Evolutionary conservation across 2,797 vertebrate genomes (phyloP).

Genomic region (Geotrypetes seraphini): DNA sequence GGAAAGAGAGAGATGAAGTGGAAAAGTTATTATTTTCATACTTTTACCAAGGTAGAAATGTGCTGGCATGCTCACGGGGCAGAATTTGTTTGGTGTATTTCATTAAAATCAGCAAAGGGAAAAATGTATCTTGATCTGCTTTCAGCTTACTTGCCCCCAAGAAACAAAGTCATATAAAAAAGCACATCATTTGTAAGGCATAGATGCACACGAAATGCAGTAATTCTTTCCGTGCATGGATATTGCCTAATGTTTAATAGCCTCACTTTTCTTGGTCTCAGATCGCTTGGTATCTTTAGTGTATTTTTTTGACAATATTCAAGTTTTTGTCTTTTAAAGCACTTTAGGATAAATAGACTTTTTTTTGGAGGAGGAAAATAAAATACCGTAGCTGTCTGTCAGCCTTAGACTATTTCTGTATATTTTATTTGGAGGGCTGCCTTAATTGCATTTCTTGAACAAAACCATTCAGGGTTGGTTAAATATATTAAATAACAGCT

Average conservation of each 20-base stretch:
- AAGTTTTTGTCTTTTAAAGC: no score
- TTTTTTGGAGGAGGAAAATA: no score
- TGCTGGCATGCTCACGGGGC: constrained; percentile 22
- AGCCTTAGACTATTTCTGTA: constrained; percentile 12
- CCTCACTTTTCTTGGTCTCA: constrained; percentile 38
- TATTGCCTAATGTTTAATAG: constrained; percentile 48
- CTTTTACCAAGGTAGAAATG: constrained; percentile 24
- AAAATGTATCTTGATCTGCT: no score
- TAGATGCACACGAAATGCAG: no score
- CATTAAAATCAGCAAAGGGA: no score
- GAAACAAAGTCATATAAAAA: no score
- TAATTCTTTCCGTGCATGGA: no score
- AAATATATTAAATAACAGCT: constrained; percentile 8
- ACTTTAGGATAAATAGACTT: constrained; percentile 25
- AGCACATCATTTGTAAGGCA: constrained; percentile 52
- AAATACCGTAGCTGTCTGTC: constrained; percentile 7
- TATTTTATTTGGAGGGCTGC: constrained; percentile 5
- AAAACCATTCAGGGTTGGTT: constrained; percentile 8
- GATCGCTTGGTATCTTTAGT: constrained; percentile 42
- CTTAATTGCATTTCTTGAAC: constrained; percentile 19
- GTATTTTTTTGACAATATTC: no score
- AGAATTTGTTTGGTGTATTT: no score
- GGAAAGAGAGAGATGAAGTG: constrained; percentile 35
- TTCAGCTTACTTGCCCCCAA: no score
- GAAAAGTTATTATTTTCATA: constrained; percentile 39